Evolutionary conservation across 2,797 vertebrate species (phyloP).

Genomic region (Enteromius treurensis): DNA sequence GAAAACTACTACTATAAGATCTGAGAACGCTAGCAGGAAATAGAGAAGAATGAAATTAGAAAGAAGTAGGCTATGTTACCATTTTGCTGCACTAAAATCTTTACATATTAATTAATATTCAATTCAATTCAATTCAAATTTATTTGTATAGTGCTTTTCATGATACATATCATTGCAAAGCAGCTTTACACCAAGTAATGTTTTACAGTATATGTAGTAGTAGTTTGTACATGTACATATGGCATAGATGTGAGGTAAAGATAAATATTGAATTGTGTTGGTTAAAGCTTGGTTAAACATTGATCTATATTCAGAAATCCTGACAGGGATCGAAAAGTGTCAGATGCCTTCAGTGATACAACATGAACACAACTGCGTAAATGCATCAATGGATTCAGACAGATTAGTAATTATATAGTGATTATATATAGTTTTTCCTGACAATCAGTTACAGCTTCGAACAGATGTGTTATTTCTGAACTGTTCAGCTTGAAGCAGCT

Average conservation of each 20-base stretch:
- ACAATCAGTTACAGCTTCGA: background rate
- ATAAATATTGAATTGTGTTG: background rate
- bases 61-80: background rate
- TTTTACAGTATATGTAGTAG: too few species aligned
- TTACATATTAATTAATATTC: conserved; percentile 10
- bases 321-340: background rate
- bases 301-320: conserved; percentile 13
- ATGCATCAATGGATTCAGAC: conserved; percentile 17
- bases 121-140: too few species aligned
- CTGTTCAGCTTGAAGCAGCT: background rate
- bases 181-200: too few species aligned
- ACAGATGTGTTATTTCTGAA: conserved; percentile 35
- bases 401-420: background rate
- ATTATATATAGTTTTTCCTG: background rate
- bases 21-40: background rate
- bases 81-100: background rate
- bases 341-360: background rate
- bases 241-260: too few species aligned
- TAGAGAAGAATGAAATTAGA: background rate
- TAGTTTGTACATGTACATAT: too few species aligned
- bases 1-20: background rate
- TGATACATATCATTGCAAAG: too few species aligned
- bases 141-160: too few species aligned
- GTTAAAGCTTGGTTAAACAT: conserved; percentile 16
- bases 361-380: background rate